phyloP scores from a whole-genome alignment of 2,797 vertebrate species.

The Perdix hodgsoniae region DNA sequence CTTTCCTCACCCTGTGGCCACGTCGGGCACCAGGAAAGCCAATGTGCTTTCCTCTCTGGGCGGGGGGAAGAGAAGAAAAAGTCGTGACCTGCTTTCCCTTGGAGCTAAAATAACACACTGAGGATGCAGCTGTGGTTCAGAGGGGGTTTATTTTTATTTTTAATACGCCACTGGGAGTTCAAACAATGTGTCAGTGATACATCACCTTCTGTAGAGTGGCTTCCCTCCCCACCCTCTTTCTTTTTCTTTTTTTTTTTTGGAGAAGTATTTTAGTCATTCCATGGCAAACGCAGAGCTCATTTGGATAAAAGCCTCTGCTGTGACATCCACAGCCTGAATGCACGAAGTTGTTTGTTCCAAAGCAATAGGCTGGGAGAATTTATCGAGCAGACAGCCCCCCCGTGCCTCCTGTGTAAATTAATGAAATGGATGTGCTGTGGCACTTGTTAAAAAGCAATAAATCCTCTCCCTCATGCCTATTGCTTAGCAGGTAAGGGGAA shows the following conservation, averaged over 20 bases:
- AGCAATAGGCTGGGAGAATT: constrained; percentile 62
- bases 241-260: neutral
- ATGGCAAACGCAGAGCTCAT: constrained; percentile 28
- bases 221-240: neutral
- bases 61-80: constrained; percentile 4
- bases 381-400: constrained; percentile 18
- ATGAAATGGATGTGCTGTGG: constrained; percentile 57
- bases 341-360: constrained; percentile 46
- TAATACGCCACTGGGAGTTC: constrained; percentile 64
- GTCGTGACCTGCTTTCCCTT: constrained; percentile 11
- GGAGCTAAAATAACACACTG: constrained; percentile 15
- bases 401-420: neutral
- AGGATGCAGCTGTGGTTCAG: constrained; percentile 61
- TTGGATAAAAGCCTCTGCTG: constrained; percentile 70
- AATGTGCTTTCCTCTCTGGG: neutral
- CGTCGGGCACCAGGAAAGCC: neutral
- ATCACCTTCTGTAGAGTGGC: neutral
- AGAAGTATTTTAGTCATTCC: constrained; percentile 63
- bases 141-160: constrained; percentile 55
- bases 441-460: constrained; percentile 68
- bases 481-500: constrained; percentile 3
- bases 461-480: constrained; percentile 11
- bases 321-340: constrained; percentile 51
- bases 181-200: constrained; percentile 28
- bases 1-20: neutral